phyloP scores from a whole-genome alignment of 53 echinoderm and acorn worm species.

The Henricia sp. region DNA sequence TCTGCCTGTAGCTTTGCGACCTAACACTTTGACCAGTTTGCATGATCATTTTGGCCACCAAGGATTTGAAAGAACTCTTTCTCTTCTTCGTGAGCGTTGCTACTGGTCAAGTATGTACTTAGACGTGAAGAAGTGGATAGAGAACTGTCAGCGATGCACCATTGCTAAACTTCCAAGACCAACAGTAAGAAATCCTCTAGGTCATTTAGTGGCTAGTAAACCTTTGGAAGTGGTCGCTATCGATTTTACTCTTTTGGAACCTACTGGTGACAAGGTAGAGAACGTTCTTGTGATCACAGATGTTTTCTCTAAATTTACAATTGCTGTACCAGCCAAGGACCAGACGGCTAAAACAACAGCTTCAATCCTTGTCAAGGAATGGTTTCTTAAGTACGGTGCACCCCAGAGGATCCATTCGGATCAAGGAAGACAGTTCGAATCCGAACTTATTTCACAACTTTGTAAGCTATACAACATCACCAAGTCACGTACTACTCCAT shows the following conservation, averaged over 20 bases:
- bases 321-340: too few relatives aligned
- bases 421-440: constrained; percentile 21
- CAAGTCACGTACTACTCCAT: not conserved
- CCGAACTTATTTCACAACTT: not conserved
- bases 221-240: not conserved
- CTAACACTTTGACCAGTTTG: not conserved
- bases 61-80: not conserved
- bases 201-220: constrained; percentile 10
- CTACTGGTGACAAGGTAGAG: too few relatives aligned
- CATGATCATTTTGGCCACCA: constrained; percentile 23
- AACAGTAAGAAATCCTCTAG: too few relatives aligned
- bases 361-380: not conserved
- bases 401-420: constrained; percentile 25
- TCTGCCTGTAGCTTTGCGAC: not conserved
- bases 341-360: too few relatives aligned
- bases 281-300: too few relatives aligned
- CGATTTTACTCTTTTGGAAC: not conserved
- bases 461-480: not conserved
- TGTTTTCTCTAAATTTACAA: too few relatives aligned
- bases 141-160: constrained; percentile 8
- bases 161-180: constrained; percentile 18
- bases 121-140: not conserved
- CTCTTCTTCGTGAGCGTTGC: not conserved
- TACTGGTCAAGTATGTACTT: constrained; percentile 2
- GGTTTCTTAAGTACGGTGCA: constrained; percentile 18